These are phyloP conservation scores for Nettapus auritus DNA, from an alignment of 2,113 vertebrate species.

Conservation along the genomic window DNA sequence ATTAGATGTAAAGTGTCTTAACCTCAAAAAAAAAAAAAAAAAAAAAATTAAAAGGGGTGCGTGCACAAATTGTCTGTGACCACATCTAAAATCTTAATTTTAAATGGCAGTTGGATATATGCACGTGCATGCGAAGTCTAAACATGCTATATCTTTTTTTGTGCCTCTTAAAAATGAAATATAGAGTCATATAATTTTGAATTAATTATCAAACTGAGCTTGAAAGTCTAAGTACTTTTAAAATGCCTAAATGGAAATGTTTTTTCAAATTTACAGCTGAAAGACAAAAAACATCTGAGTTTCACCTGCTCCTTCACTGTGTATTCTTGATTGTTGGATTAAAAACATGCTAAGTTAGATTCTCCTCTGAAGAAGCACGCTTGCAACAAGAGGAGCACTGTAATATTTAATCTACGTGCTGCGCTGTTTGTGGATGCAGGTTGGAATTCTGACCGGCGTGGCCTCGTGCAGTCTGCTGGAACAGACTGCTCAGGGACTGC, in stretches of 20 bases:
- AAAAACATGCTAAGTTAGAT: not conserved
- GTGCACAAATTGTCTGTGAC: not conserved
- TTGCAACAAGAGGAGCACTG: too few species aligned
- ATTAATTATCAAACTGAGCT: slow-evolving; percentile 9
- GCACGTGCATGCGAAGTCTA: not conserved
- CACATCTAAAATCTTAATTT: not conserved
- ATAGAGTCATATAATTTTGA: not conserved
- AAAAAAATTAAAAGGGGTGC: not conserved
- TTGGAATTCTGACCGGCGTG: not conserved
- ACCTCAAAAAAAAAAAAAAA: too few species aligned
- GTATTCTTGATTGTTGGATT: not conserved
- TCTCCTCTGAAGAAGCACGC: not conserved
- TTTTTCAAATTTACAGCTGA: not conserved
- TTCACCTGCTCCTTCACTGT: not conserved
- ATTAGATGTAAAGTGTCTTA: not conserved
- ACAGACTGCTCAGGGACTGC: not conserved
- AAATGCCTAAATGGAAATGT: not conserved
- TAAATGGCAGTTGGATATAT: not conserved
- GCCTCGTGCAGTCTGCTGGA: not conserved
- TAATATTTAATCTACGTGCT: not conserved
- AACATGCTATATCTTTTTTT: not conserved
- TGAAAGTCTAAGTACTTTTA: slow-evolving; percentile 14
- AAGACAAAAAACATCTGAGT: not conserved
- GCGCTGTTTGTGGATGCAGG: not conserved
- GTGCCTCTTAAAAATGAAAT: not conserved